Evolutionary conservation across 2,888 invertebrate species (phyloP).

Genomic region (Phyto melanocephala): DNA sequence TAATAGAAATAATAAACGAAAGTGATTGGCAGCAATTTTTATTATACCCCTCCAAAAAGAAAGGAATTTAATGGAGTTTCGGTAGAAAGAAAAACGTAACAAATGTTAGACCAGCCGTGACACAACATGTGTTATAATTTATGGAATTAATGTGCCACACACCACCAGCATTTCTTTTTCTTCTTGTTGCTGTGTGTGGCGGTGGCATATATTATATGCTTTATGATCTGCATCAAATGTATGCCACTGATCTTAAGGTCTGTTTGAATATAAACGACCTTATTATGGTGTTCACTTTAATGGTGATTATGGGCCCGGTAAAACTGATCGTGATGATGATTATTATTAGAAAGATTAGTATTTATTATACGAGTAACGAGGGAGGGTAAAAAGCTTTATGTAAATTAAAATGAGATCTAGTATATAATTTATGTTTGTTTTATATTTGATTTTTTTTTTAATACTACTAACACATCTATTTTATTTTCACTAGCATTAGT

Average conservation of each 20-base stretch:
- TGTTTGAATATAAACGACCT: constrained; percentile 9
- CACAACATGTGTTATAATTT: constrained; percentile 53
- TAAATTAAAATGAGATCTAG: not conserved
- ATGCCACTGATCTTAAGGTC: constrained; percentile 43
- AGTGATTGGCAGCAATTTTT: constrained; percentile 27
- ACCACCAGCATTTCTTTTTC: constrained; percentile 9
- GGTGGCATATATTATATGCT: constrained; percentile 14
- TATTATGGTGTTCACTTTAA: constrained; percentile 24
- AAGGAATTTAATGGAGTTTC: constrained; percentile 25
- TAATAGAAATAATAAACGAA: not conserved
- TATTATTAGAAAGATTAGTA: constrained; percentile 17
- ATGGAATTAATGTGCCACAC: constrained; percentile 35
- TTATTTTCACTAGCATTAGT: not conserved
- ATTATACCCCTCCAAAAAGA: not conserved
- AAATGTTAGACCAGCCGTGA: constrained; percentile 1
- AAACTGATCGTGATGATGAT: not conserved
- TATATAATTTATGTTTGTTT: constrained; percentile 25
- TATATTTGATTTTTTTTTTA: not conserved
- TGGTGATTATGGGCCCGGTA: not conserved
- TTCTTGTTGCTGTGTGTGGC: not conserved
- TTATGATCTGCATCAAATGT: constrained; percentile 15
- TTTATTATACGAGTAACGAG: not conserved
- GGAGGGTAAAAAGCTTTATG: constrained; percentile 7
- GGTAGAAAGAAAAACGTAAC: constrained; percentile 6
- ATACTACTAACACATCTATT: not conserved